phyloP scores from a whole-genome alignment of 2,797 vertebrate species.

The Botia almorhae region DNA sequence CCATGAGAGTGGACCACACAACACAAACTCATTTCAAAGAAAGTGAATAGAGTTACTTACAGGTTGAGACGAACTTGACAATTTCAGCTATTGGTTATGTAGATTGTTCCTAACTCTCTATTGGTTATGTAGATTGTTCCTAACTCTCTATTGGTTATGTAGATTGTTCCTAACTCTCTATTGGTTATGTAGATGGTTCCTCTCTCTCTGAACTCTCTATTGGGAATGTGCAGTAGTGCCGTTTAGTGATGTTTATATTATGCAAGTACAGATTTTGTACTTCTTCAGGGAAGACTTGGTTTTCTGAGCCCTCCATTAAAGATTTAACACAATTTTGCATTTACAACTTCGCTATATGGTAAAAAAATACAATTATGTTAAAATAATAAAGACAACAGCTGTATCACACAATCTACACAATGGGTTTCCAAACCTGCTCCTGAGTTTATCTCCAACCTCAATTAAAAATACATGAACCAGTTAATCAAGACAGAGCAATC shows the following conservation, averaged over 20 bases:
- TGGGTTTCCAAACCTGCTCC: no score
- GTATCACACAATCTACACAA: no score
- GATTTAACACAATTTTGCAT: constrained; percentile 3
- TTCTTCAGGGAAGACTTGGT: background rate
- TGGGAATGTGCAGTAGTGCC: background rate
- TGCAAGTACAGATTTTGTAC: background rate
- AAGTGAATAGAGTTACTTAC: constrained; percentile 1
- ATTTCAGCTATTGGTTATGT: constrained; percentile 1
- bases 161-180: background rate
- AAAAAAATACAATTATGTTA: background rate
- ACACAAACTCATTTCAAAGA: constrained; percentile 26
- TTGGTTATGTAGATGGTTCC: no score
- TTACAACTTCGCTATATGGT: background rate
- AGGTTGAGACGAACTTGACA: constrained; percentile 49
- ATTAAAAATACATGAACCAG: no score
- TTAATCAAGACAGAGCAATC: no score
- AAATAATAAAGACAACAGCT: background rate
- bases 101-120: background rate
- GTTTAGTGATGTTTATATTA: constrained; percentile 1
- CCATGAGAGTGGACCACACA: constrained; percentile 22
- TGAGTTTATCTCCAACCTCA: no score
- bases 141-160: background rate
- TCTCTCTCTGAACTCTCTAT: background rate
- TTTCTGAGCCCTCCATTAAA: background rate
- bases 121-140: constrained; percentile 6